Base-by-base conservation (phyloP, 2,113 vertebrate species). In the Alethe castanea region DNA sequence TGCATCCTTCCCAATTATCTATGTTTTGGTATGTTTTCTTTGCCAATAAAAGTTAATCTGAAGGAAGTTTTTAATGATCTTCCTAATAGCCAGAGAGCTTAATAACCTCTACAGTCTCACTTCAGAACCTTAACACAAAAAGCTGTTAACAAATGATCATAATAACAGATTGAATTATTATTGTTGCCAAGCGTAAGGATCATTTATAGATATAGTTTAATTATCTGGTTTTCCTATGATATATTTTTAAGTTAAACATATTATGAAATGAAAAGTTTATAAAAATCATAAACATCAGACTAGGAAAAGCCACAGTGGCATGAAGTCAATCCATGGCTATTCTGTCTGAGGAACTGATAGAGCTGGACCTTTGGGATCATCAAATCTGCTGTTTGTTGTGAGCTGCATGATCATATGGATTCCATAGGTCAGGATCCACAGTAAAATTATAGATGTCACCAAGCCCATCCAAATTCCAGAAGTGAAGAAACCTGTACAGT, bases 401-500 rank as follows among this genome's bases (percentile, higher is more conserved):
- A 98, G 86, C 80, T 96, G 90, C 92, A 97, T 96, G 57, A 97
- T 94, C 91, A 96, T 95, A 50, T 96, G 92, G 52, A 97, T 95
- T 84, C 82, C 97, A 62, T 95, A 96, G 23, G 95, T 77, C 57
- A 97, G 66, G 77, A 96, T 97, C 94, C 89, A 97, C 54, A 96
- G n/a, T 44, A 96, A 91, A 91, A 97, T 60, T 93, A 96, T 12
- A 59, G 96, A 92, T 31, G 84, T 96, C 80, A 96, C 93, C 42
- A 95, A 90, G 69, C 93, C 96, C 97, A 97, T 96, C 96, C 95
- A 98, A 67, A 98, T 96, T 76, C 33, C 96, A 92, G 86, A 88
- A 72, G 74, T 89, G 64, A 97, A 97, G 78, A 98, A 97, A 28
- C 96, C 73, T 14, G 97, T 87, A 66, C 95, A 97, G 54, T 98